phyloP scores from a whole-genome alignment of 2,113 vertebrate genomes.

The Alces alces region DNA sequence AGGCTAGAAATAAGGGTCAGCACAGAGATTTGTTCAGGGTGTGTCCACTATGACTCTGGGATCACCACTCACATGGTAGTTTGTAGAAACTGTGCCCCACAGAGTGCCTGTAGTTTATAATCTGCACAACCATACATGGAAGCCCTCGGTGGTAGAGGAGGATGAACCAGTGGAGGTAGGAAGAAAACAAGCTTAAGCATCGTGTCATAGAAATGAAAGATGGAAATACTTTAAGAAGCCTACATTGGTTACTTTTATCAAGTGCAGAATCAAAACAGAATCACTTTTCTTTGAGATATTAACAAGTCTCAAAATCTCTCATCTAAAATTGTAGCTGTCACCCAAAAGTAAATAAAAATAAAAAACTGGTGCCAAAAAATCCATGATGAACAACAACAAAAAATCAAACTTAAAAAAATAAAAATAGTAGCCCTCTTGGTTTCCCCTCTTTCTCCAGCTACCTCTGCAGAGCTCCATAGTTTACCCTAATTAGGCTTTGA shows the following conservation, averaged over 20 bases:
- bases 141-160: not conserved
- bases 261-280: not conserved
- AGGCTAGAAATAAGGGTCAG: not conserved
- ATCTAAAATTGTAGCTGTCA: not conserved
- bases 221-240: not conserved
- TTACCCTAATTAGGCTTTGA: not conserved
- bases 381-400: not conserved
- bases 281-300: not conserved
- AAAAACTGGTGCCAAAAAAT: not conserved
- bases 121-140: not conserved
- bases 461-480: not conserved
- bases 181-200: not conserved
- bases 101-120: not conserved
- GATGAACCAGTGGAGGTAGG: not conserved
- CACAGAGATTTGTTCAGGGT: not conserved
- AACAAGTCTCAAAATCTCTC: not conserved
- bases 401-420: not conserved
- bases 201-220: not conserved
- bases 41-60: not conserved
- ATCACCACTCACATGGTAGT: not conserved
- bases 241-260: not conserved
- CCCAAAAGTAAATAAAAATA: not conserved
- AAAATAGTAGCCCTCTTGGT: not conserved
- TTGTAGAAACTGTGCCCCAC: not conserved
- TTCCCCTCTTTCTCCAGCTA: not conserved